These are phyloP conservation scores for Fulica atra DNA, from an alignment of 2,113 vertebrate genomes.

Conservation along the genomic window DNA sequence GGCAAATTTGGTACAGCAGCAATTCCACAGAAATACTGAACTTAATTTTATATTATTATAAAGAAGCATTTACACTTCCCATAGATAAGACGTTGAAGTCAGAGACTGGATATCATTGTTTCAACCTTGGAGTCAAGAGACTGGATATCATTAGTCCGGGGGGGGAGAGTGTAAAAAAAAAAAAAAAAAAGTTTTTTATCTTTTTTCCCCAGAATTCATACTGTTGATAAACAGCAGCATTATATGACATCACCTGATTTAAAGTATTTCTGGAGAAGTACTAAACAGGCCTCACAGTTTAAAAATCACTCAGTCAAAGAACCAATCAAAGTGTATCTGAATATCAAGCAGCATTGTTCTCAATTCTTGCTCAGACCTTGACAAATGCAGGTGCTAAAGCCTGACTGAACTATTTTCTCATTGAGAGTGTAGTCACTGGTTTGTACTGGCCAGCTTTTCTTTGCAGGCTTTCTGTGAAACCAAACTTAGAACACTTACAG, in stretches of 20 bases:
- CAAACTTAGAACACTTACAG: background rate
- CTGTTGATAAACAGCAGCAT: background rate
- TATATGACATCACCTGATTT: background rate
- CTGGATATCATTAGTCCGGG: background rate
- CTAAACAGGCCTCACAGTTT: background rate
- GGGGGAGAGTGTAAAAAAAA: background rate
- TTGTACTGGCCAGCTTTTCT: background rate
- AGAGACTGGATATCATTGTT: too few species aligned
- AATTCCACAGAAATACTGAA: background rate
- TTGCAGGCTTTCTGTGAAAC: background rate
- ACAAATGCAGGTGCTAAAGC: background rate
- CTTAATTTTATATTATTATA: background rate
- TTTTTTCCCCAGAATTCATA: background rate
- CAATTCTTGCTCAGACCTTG: background rate
- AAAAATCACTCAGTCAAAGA: background rate
- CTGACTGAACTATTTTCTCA: background rate
- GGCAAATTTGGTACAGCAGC: background rate
- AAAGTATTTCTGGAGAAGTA: background rate
- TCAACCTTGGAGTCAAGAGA: background rate
- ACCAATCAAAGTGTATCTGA: background rate
- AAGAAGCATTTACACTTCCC: background rate
- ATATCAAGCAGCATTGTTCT: background rate
- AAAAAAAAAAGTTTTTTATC: background rate
- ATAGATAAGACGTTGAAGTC: background rate
- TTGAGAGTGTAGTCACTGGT: background rate